phyloP scores from a whole-genome alignment of 2,797 vertebrate species.

The Miichthys miiuy region DNA sequence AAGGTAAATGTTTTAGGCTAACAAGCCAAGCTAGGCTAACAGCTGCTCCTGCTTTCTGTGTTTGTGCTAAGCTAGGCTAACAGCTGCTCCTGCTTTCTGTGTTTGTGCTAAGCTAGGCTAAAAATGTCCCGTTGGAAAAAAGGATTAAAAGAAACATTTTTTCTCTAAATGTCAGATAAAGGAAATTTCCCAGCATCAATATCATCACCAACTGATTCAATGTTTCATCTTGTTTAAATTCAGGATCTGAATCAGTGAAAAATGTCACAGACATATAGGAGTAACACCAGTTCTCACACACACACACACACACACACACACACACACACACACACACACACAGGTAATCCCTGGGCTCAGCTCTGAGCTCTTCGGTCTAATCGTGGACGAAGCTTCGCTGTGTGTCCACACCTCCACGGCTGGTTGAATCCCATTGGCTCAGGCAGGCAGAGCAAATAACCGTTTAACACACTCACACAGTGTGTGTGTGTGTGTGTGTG shows the following conservation, averaged over 20 bases:
- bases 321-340: constrained; percentile 32
- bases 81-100: neutral
- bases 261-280: too few species aligned
- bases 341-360: constrained; percentile 71
- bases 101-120: constrained; percentile 5
- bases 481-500: constrained; percentile 23
- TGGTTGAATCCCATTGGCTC: constrained; percentile 82
- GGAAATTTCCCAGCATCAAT: constrained; percentile 29
- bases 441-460: constrained; percentile 80
- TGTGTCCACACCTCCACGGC: constrained; percentile 75
- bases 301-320: constrained; percentile 55
- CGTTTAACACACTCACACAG: constrained; percentile 71
- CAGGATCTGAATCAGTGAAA: too few species aligned
- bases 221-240: too few species aligned
- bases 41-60: neutral
- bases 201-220: too few species aligned
- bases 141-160: neutral
- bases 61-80: too few species aligned
- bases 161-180: constrained; percentile 4
- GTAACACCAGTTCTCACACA: constrained; percentile 27
- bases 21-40: neutral
- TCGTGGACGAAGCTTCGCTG: constrained; percentile 63
- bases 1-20: too few species aligned
- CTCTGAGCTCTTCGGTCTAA: constrained; percentile 69
- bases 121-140: neutral